Evolutionary conservation across 2,797 vertebrate genomes (phyloP), one percentile per base, ranked within the genome.

Genomic region (Pachyuromys duprasi): DNA sequence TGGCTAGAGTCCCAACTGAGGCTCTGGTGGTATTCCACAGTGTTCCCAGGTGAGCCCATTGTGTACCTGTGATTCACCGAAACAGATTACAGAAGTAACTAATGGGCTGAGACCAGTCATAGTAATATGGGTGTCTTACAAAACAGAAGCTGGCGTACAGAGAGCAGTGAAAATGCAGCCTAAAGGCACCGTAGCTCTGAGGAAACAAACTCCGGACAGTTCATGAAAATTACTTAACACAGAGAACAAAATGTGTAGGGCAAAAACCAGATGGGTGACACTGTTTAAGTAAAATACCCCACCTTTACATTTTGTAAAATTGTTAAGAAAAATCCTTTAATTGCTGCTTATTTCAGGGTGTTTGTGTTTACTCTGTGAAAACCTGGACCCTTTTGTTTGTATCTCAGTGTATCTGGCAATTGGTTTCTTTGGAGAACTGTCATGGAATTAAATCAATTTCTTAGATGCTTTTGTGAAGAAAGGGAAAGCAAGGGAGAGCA

Each of bases 361-460:
- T 55, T 49, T 33, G 1, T 14, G 84, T 95, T 96, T 95, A 14
- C 5, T 26, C 13, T 75, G 33, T 69, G 49, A 92, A 49, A 96
- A 49, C 14, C 62, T 42, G 88, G 88, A 92, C 63, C 24, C 65
- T 93, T 93, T 91, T 28, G 82, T 97, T 92, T 92, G 65, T 3
- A 88, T 95, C 9, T 97, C 76, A 84, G 0, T 49, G 65, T 84
- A 93, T 69, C 65, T 81, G 1, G 1, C 93, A 93, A 93, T 79
- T 81, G 28, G 95, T 97, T 94, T 45, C 62, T 97, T 95, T 95
- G 69, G 90, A 91, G 87, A 95, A 95, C 0, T 53, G 5, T 2
- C 89, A 5, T 62, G 89, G 95, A 97, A 96, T 93, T 62, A 96
- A 97, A 93, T 89, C 49, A 96, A 95, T 95, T 78, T 89, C 53